Conservation (phyloP, 1,140 invertebrate genomes). For the Trichonephila inaurata region DNA sequence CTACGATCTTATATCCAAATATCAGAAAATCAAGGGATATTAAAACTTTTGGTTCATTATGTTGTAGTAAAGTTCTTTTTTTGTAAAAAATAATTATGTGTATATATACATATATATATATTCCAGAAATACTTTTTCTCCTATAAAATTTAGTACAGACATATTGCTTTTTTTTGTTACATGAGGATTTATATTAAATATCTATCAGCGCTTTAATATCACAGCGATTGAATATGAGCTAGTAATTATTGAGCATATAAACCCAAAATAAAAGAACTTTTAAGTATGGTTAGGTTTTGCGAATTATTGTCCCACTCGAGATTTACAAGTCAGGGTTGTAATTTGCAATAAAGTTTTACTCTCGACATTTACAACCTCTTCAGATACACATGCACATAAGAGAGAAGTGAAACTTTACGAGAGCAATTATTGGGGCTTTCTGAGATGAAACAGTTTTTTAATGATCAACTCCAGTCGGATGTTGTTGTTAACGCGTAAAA, state of each 20-base stretch:
- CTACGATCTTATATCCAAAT: too few relatives aligned
- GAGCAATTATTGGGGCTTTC: conserved; percentile 39
- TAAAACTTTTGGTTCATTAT: too few relatives aligned
- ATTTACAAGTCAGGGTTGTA: conserved; percentile 62
- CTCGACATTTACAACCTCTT: conserved; percentile 15
- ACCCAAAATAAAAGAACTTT: conserved; percentile 22
- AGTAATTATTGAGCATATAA: conserved; percentile 41
- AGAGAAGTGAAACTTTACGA: conserved; percentile 38
- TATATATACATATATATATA: neutral
- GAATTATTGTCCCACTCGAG: conserved; percentile 62
- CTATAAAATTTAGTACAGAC: neutral
- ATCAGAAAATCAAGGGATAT: too few relatives aligned
- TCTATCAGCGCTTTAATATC: neutral
- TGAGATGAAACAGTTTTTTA: conserved; percentile 61
- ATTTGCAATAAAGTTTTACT: conserved; percentile 70
- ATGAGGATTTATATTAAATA: neutral
- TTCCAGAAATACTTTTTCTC: neutral
- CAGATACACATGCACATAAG: neutral
- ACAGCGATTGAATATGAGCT: conserved; percentile 64
- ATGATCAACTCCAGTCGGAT: conserved; percentile 8
- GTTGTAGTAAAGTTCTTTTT: too few relatives aligned
- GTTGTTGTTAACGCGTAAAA: conserved; percentile 23
- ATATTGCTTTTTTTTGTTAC: conserved; percentile 1
- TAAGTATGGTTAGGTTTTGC: conserved; percentile 51
- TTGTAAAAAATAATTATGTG: too few relatives aligned